These are phyloP conservation scores for Caretta caretta DNA, from an alignment of 2,113 vertebrate species.

Conservation along the genomic window DNA sequence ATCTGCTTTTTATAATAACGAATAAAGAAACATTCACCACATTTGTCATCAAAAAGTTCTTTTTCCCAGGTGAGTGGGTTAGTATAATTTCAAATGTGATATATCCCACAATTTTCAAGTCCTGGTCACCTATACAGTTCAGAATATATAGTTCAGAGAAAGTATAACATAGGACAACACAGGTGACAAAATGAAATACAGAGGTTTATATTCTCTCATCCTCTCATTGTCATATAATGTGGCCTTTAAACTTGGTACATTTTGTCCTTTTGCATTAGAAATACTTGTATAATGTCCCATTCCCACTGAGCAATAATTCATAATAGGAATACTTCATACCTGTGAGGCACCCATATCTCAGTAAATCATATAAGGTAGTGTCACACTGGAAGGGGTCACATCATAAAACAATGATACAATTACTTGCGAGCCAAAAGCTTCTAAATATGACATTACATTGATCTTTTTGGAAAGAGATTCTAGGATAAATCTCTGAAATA, in stretches of 20 bases:
- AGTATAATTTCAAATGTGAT: neutral
- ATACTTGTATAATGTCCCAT: neutral
- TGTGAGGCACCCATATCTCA: neutral
- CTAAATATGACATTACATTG: neutral
- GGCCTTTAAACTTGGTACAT: neutral
- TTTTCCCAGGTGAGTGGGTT: neutral
- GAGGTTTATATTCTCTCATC: neutral
- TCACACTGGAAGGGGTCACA: neutral
- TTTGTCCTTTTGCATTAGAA: neutral
- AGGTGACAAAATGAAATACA: neutral
- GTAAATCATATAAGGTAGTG: neutral
- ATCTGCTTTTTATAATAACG: neutral
- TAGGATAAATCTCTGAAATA: neutral
- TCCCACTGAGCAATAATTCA: neutral
- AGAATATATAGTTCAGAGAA: neutral
- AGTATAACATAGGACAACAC: neutral
- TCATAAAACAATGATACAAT: neutral
- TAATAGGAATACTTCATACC: neutral
- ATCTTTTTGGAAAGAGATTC: no score
- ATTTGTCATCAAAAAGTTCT: neutral
- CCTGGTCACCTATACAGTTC: neutral
- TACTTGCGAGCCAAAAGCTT: neutral
- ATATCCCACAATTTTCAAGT: neutral
- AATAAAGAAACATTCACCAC: neutral
- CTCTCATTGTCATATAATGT: neutral